These are phyloP conservation scores for Danio albolineatus DNA, from an alignment of 2,797 vertebrate species.

Conservation along the genomic window DNA sequence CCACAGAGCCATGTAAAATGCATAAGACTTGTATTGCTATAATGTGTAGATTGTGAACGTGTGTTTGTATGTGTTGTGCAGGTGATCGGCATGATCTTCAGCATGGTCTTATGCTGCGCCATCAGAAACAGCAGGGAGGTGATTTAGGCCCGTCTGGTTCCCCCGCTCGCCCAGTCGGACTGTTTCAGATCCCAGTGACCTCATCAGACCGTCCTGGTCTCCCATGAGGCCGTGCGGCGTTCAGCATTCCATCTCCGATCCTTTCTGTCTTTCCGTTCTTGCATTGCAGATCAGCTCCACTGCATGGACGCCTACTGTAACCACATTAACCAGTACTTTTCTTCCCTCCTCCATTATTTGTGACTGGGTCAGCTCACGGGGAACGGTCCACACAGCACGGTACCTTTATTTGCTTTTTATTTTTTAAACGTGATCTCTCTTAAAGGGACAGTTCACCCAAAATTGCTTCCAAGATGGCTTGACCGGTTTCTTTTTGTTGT, in stretches of 20 bases:
- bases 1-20: too few species aligned
- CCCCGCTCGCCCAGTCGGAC: constrained; percentile 45
- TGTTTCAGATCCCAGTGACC: constrained; percentile 30
- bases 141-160: constrained; percentile 80
- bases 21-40: too few species aligned
- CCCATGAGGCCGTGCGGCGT: constrained; percentile 24
- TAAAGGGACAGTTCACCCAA: too few species aligned
- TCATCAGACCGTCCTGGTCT: constrained; percentile 45
- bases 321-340: constrained; percentile 33
- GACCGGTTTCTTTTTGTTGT: too few species aligned
- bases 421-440: neutral
- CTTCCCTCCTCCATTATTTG: constrained; percentile 19
- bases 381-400: constrained; percentile 5
- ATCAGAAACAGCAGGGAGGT: constrained; percentile 94
- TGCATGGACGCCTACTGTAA: constrained; percentile 43
- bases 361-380: neutral
- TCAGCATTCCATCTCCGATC: constrained; percentile 22
- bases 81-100: constrained; percentile 98
- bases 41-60: too few species aligned
- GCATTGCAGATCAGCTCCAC: constrained; percentile 25
- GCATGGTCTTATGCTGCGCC: constrained; percentile 96
- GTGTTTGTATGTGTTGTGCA: constrained; percentile 64
- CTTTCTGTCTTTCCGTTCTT: constrained; percentile 28
- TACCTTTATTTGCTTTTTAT: neutral
- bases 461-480: too few species aligned